phyloP scores from a whole-genome alignment of 2,888 invertebrate species.

The Euproctis similis region DNA sequence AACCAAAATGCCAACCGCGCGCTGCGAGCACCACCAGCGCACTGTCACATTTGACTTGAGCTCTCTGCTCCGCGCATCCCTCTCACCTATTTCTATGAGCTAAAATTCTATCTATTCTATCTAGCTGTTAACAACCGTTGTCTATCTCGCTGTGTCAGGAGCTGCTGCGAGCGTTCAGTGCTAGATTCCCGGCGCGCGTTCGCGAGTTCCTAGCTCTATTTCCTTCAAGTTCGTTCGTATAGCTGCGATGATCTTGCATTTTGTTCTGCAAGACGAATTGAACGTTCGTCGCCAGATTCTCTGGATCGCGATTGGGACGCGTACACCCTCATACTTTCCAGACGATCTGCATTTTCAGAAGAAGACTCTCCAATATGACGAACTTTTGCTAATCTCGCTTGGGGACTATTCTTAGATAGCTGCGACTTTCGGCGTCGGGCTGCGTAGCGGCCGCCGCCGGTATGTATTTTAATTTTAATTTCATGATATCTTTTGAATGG shows the following conservation, averaged over 20 bases:
- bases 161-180: too few species aligned
- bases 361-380: conserved; percentile 5
- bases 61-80: too few species aligned
- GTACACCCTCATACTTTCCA: too few species aligned
- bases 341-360: conserved; percentile 2
- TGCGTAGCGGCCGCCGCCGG: too few species aligned
- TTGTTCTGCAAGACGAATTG: not conserved
- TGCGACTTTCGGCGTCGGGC: not conserved
- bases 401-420: conserved; percentile 3
- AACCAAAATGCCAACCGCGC: too few species aligned
- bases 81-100: too few species aligned
- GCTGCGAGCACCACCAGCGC: too few species aligned
- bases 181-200: not conserved
- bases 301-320: not conserved
- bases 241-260: too few species aligned
- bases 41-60: too few species aligned
- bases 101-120: not conserved
- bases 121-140: not conserved
- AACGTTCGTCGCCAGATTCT: not conserved
- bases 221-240: too few species aligned
- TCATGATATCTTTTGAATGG: too few species aligned
- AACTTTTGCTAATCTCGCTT: conserved; percentile 5
- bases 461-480: too few species aligned
- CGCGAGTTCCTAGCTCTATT: not conserved
- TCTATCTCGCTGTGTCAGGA: not conserved